A percentile compares a stretch with the other conserved stretches of the same genome.
phyloP scores from a whole-genome alignment of 2,113 vertebrate genomes.

The Grus americana region DNA sequence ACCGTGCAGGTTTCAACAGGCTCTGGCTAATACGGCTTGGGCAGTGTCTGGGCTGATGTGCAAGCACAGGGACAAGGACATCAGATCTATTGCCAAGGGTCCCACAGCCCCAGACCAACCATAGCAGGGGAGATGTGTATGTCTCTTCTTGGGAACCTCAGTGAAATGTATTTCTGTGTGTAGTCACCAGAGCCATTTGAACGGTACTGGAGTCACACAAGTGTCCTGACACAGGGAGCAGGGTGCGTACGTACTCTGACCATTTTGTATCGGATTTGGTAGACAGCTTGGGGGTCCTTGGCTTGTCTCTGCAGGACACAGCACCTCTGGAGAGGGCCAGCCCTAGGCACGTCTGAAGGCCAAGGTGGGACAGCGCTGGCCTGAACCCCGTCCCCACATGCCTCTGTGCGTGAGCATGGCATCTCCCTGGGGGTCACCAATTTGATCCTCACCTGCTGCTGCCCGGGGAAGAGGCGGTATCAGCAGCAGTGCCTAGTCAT shows the following conservation, averaged over 20 bases:
- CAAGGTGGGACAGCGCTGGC: neutral
- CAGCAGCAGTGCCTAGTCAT: neutral
- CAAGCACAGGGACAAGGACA: neutral
- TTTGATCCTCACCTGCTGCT: neutral
- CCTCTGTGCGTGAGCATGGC: neutral
- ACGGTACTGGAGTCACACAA: neutral
- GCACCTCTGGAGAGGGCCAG: neutral
- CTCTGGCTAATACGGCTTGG: rapidly evolving
- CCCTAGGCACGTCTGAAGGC: neutral
- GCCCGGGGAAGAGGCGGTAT: neutral
- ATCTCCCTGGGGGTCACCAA: neutral
- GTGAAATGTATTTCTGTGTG: neutral
- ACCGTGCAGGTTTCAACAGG: neutral
- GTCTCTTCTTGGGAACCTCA: neutral
- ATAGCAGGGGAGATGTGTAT: neutral
- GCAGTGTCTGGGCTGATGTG: neutral
- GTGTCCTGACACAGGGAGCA: neutral
- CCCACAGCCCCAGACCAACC: neutral
- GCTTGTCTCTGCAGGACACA: neutral
- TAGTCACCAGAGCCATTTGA: neutral
- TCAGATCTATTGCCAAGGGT: neutral
- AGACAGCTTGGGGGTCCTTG: neutral
- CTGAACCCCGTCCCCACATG: neutral
- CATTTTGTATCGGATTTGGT: neutral
- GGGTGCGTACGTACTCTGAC: neutral